phyloP scores from a whole-genome alignment of 2,113 vertebrate species.

The Notarius lentiginosus region DNA sequence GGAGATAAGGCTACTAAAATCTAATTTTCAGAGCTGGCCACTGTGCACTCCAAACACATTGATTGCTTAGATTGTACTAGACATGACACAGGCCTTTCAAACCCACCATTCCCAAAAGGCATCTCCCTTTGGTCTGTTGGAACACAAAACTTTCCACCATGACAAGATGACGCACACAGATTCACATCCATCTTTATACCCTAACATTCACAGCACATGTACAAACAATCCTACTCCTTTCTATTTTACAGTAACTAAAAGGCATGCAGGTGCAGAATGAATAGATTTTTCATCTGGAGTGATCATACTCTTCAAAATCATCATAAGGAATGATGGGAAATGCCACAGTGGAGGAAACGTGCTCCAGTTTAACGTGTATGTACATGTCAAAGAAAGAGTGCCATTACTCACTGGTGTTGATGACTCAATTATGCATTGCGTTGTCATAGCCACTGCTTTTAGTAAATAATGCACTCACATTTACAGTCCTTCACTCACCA shows the following conservation, averaged over 20 bases:
- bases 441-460: neutral
- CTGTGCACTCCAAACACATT: neutral
- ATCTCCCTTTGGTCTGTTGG: neutral
- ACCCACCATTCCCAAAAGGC: neutral
- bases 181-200: neutral
- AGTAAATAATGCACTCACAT: constrained; percentile 8
- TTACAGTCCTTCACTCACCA: neutral
- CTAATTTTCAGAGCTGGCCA: neutral
- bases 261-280: constrained; percentile 42
- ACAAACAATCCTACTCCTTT: constrained; percentile 16
- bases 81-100: neutral
- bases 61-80: neutral
- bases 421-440: constrained; percentile 25
- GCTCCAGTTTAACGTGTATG: constrained; percentile 25
- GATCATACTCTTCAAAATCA: neutral
- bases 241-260: constrained; percentile 10
- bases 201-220: neutral
- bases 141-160: neutral
- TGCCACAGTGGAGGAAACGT: neutral
- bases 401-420: constrained; percentile 35
- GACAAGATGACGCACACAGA: neutral
- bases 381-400: constrained; percentile 28
- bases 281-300: constrained; percentile 34
- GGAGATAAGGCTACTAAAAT: neutral
- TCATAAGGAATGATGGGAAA: constrained; percentile 45